These are phyloP conservation scores for Scaeva pyrastri DNA, from an alignment of 2,888 invertebrate species.

Conservation along the genomic window DNA sequence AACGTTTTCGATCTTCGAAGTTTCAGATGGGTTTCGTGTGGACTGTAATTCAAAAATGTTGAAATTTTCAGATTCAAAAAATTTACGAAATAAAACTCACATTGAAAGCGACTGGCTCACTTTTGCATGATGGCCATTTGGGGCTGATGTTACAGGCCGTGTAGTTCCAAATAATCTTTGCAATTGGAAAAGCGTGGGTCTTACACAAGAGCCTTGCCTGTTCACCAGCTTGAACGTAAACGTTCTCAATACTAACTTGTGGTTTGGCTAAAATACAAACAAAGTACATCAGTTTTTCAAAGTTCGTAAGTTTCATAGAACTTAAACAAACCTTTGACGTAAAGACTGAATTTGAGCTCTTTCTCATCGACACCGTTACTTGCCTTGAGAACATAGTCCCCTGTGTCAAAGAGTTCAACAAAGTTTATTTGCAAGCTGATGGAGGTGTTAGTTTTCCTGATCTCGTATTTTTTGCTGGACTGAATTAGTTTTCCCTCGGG, in stretches of 20 bases:
- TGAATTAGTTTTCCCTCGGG: slow-evolving; percentile 80
- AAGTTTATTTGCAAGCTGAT: slow-evolving; percentile 84
- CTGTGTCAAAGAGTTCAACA: slow-evolving; percentile 85
- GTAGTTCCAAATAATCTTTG: slow-evolving; percentile 86
- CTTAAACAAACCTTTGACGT: slow-evolving; percentile 84
- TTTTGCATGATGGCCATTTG: slow-evolving; percentile 81
- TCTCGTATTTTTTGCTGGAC: slow-evolving; percentile 79
- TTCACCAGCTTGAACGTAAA: slow-evolving; percentile 83
- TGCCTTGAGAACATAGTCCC: slow-evolving; percentile 86
- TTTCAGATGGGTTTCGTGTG: slow-evolving; percentile 76
- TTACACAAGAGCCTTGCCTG: slow-evolving; percentile 84
- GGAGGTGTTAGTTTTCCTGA: slow-evolving; percentile 78
- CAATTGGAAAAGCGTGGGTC: slow-evolving; percentile 85
- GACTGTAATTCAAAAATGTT: slow-evolving; percentile 44
- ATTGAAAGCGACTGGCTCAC: slow-evolving; percentile 78
- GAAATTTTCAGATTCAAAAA: background rate
- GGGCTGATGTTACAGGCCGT: slow-evolving; percentile 83
- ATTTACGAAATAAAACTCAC: slow-evolving; percentile 78
- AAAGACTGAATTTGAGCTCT: slow-evolving; percentile 84
- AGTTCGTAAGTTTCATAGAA: slow-evolving; percentile 72
- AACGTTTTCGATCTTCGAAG: slow-evolving; percentile 78
- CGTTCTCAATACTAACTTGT: slow-evolving; percentile 81
- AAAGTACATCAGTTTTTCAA: slow-evolving; percentile 84
- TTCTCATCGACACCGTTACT: slow-evolving; percentile 84
- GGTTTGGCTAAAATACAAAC: slow-evolving; percentile 84